Conservation (phyloP, 1,140 invertebrate genomes). For the Zaprionus africanus region DNA sequence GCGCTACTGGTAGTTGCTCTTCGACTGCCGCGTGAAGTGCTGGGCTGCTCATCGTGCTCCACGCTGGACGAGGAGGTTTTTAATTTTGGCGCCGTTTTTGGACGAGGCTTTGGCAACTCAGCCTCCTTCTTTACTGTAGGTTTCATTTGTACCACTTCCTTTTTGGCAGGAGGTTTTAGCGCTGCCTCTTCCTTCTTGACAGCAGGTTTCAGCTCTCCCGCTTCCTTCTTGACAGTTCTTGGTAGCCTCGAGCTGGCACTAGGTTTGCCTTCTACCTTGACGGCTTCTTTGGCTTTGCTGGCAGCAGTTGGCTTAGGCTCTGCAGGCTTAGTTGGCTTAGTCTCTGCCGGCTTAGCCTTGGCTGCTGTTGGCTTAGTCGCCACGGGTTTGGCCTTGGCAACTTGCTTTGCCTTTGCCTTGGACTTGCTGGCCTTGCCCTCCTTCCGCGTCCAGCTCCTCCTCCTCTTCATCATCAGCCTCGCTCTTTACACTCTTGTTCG, state of each 20-base stretch:
- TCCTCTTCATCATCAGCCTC: constrained; percentile 24
- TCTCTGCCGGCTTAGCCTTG: too few species aligned
- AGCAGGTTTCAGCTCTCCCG: not conserved
- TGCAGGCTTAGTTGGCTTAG: not conserved
- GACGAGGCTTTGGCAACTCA: not conserved
- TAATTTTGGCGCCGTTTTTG: constrained; percentile 15
- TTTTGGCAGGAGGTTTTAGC: constrained; percentile 8
- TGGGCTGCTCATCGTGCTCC: constrained; percentile 33
- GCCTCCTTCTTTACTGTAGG: constrained; percentile 14
- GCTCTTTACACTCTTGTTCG: constrained; percentile 43
- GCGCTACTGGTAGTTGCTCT: not conserved
- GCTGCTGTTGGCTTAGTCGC: too few species aligned
- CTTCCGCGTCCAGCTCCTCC: constrained; percentile 38
- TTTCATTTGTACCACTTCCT: constrained; percentile 2
- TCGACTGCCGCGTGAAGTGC: constrained; percentile 34
- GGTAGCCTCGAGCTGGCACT: constrained; percentile 5
- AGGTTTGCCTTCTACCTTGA: not conserved
- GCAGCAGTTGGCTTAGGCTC: not conserved
- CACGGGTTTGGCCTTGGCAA: not conserved
- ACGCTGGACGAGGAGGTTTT: not conserved
- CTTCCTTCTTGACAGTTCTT: too few species aligned
- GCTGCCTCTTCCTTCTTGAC: too few species aligned
- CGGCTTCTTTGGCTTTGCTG: constrained; percentile 1
- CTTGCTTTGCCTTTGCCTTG: not conserved
- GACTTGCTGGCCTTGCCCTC: constrained; percentile 26